Evolutionary conservation across 2,113 vertebrate genomes (phyloP).

Genomic region (Trichechus manatus): DNA sequence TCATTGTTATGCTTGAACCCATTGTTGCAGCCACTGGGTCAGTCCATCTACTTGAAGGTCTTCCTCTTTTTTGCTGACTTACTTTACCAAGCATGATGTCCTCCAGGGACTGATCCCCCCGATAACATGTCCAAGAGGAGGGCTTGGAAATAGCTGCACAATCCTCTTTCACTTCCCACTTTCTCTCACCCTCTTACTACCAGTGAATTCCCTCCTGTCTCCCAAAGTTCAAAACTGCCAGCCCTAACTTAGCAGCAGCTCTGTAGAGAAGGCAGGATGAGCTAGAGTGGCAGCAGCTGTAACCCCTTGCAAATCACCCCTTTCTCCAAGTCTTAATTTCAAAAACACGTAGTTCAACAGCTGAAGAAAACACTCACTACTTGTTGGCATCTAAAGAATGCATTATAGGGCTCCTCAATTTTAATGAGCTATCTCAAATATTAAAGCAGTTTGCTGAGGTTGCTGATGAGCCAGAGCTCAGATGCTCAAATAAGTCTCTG

Average conservation of each 20-base stretch:
- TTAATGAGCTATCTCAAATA: neutral
- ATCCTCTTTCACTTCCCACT: neutral
- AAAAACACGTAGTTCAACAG: neutral
- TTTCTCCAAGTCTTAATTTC: conserved; percentile 44
- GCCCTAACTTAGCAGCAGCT: neutral
- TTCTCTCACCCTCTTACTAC: no score
- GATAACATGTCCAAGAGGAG: neutral
- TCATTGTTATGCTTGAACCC: no score
- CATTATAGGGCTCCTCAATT: neutral
- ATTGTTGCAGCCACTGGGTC: no score
- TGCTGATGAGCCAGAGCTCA: neutral
- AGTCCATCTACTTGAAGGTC: no score
- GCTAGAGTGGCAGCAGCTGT: neutral
- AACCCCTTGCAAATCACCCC: neutral
- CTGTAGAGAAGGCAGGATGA: neutral
- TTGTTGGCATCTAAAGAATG: conserved; percentile 40
- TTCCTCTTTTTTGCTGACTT: no score
- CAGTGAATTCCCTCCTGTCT: neutral
- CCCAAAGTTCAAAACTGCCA: neutral
- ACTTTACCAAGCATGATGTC: no score
- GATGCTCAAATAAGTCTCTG: neutral
- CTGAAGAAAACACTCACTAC: neutral
- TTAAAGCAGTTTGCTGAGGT: neutral
- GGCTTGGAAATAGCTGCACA: neutral
- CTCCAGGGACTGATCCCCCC: no score